Conservation (phyloP, 2,113 vertebrate genomes). For the Sinosuthora webbiana region DNA sequence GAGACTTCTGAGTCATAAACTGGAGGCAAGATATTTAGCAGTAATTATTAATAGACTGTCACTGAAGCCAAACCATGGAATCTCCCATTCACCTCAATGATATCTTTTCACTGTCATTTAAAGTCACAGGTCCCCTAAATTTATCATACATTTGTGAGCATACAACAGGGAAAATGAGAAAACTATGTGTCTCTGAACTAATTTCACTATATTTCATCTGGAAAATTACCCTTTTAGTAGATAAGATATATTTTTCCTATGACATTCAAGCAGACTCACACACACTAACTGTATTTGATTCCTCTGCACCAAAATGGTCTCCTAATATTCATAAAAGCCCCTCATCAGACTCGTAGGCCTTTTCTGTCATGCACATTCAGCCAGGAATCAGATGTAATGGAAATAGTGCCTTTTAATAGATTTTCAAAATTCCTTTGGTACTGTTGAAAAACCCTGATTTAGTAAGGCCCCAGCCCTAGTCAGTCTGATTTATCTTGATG, state of each 20-base stretch:
- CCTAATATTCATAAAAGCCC: not conserved
- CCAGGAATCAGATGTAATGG: not conserved
- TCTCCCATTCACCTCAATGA: not conserved
- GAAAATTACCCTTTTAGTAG: not conserved
- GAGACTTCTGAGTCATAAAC: not conserved
- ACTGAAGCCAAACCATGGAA: not conserved
- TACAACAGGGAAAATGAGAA: not conserved
- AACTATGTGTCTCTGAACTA: not conserved
- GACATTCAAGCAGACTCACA: not conserved
- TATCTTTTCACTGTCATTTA: not conserved
- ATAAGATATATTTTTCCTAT: not conserved
- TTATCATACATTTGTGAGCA: not conserved
- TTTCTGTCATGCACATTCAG: not conserved
- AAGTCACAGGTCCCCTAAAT: not conserved
- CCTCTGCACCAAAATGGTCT: not conserved
- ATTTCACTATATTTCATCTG: not conserved
- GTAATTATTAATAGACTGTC: not conserved
- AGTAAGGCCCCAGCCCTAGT: not conserved
- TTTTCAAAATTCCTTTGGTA: not conserved
- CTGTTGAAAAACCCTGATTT: not conserved
- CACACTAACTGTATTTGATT: not conserved
- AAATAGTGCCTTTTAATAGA: not conserved
- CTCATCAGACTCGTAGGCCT: not conserved
- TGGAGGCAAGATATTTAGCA: not conserved
- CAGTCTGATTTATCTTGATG: not conserved